phyloP scores from a whole-genome alignment of 1,140 invertebrate species.

The Neuroterus valhalla region DNA sequence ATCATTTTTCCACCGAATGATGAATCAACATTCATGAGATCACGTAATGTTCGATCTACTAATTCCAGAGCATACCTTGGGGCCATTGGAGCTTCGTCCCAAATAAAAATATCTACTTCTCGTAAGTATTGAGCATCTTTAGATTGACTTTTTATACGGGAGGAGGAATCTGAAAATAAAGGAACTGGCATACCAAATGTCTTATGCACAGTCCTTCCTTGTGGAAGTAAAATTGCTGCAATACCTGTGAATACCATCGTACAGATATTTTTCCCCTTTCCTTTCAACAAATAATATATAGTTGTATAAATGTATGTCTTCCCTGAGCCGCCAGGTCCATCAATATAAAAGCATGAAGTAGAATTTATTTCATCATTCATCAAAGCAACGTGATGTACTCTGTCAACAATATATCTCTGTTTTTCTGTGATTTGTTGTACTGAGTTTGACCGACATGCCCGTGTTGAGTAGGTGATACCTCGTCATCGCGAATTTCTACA shows the following conservation, averaged over 20 bases:
- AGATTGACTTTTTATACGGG: constrained; percentile 57
- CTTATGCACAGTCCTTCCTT: constrained; percentile 47
- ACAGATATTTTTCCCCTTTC: constrained; percentile 26
- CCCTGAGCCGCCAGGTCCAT: constrained; percentile 44
- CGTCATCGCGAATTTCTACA: not conserved
- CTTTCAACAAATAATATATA: constrained; percentile 15
- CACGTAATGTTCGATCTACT: constrained; percentile 43
- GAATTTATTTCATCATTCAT: not conserved
- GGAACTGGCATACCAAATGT: constrained; percentile 40
- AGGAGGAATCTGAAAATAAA: constrained; percentile 33
- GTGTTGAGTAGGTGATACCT: not conserved
- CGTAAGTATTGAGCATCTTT: constrained; percentile 32
- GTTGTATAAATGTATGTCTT: constrained; percentile 46
- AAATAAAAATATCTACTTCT: constrained; percentile 50
- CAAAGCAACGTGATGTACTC: constrained; percentile 1
- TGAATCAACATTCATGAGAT: constrained; percentile 34
- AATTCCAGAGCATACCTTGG: constrained; percentile 43
- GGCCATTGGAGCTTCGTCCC: constrained; percentile 57
- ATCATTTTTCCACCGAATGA: constrained; percentile 54
- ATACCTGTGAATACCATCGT: constrained; percentile 49
- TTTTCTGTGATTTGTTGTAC: constrained; percentile 16
- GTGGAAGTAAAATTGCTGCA: constrained; percentile 46
- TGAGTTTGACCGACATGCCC: not conserved
- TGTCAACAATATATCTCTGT: not conserved
- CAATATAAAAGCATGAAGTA: constrained; percentile 31